These are phyloP conservation scores for Herpailurus yagouaroundi DNA, from an alignment of 2,113 vertebrate species.

Conservation along the genomic window DNA sequence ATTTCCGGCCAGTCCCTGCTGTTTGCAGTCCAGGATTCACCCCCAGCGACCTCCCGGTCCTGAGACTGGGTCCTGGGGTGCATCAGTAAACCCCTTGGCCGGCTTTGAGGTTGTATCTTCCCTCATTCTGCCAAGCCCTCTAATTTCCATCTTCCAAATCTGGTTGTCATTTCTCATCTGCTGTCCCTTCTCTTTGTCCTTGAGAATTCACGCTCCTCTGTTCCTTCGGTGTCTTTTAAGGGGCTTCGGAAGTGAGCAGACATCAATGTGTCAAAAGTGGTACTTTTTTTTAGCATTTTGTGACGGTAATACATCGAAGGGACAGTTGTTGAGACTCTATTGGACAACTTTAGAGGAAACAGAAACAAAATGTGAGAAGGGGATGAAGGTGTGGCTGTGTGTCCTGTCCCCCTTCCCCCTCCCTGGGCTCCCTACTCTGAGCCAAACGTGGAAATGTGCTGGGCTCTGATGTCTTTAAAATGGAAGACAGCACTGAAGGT, in stretches of 20 bases:
- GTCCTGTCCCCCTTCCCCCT: too few species aligned
- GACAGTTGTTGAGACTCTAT: background rate
- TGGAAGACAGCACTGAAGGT: background rate
- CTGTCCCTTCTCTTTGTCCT: background rate
- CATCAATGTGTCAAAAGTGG: background rate
- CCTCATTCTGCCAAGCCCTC: background rate
- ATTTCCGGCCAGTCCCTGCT: background rate
- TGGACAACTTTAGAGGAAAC: background rate
- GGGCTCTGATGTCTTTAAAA: background rate
- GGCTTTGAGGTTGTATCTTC: background rate
- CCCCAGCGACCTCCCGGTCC: background rate
- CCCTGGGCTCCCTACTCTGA: background rate
- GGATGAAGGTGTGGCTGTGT: background rate
- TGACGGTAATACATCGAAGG: background rate
- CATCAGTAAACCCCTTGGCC: background rate
- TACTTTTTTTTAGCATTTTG: background rate
- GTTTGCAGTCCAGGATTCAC: background rate
- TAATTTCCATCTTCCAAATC: background rate
- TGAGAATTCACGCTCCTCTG: background rate
- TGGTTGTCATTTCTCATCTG: background rate
- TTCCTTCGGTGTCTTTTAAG: background rate
- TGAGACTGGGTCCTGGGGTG: background rate
- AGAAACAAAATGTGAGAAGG: background rate
- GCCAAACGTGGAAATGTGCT: background rate
- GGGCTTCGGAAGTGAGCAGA: background rate